Percentiles rank a stretch among this genome's conserved stretches.
phyloP scores from a whole-genome alignment of 2,797 vertebrate genomes.

The Botia kubotai region DNA sequence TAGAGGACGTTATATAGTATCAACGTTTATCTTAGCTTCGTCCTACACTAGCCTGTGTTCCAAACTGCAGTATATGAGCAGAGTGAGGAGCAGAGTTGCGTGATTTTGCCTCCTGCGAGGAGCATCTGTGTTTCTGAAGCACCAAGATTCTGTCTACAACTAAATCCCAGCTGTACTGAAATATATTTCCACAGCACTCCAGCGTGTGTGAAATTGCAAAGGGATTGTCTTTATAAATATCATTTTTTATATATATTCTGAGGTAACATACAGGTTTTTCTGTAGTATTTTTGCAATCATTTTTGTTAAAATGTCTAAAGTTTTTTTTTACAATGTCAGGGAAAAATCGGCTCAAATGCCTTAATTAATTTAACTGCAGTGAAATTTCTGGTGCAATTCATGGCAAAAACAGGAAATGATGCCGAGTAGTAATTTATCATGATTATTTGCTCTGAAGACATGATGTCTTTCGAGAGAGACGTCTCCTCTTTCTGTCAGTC shows the following conservation, averaged over 20 bases:
- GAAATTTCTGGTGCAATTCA: conserved; percentile 21
- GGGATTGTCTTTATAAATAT: not conserved
- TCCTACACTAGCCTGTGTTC: no score
- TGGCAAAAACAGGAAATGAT: conserved; percentile 15
- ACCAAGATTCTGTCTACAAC: not conserved
- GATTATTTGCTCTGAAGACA: conserved; percentile 37
- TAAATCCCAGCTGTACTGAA: not conserved
- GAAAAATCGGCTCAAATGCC: not conserved
- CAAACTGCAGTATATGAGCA: no score
- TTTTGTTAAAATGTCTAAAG: not conserved
- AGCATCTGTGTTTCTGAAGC: not conserved
- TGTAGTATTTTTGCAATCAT: not conserved
- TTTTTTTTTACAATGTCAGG: not conserved
- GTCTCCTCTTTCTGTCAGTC: conserved; percentile 1
- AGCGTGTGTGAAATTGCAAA: not conserved
- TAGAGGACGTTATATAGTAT: no score
- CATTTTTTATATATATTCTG: not conserved
- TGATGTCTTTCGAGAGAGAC: conserved; percentile 37
- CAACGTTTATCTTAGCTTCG: no score
- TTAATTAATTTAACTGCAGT: conserved; percentile 20
- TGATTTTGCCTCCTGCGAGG: no score
- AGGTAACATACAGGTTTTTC: not conserved
- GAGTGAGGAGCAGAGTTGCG: no score
- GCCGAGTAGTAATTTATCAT: conserved; percentile 10
- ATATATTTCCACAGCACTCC: not conserved